Percentiles rank a stretch among this genome's conserved stretches.
These are phyloP conservation scores for Cichladusa arquata DNA, from an alignment of 2,113 vertebrate species.

Conservation along the genomic window DNA sequence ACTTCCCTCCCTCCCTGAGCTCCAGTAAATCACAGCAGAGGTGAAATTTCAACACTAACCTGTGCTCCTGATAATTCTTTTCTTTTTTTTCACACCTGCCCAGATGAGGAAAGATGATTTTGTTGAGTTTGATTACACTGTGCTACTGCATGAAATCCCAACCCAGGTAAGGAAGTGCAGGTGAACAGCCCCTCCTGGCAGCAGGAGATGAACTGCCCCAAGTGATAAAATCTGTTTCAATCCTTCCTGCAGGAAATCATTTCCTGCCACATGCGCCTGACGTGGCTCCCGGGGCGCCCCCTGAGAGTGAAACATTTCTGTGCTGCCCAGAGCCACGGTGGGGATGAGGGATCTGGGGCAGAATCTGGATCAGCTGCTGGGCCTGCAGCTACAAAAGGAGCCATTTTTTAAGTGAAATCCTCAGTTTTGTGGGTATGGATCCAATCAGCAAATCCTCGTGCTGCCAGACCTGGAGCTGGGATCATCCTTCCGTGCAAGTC, in stretches of 20 bases:
- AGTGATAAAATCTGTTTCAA: background rate
- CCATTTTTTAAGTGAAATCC: background rate
- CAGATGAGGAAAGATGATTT: conserved; percentile 58
- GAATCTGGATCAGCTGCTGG: conserved; percentile 36
- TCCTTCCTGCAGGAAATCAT: conserved; percentile 66
- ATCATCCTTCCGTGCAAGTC: background rate
- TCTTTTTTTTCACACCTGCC: background rate
- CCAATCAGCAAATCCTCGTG: background rate
- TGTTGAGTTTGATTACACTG: conserved; percentile 65
- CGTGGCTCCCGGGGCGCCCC: conserved; percentile 59
- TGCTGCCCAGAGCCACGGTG: background rate
- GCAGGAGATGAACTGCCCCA: background rate
- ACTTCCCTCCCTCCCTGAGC: background rate
- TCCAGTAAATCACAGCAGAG: background rate
- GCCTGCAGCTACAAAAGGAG: background rate
- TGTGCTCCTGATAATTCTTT: background rate
- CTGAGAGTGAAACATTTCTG: conserved; percentile 70
- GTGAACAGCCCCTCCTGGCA: fast-evolving
- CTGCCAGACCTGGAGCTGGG: background rate
- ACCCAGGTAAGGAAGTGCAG: conserved; percentile 66
- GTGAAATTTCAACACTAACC: background rate
- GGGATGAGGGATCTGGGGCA: conserved; percentile 43
- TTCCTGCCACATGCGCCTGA: conserved; percentile 66
- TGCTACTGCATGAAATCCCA: conserved; percentile 68
- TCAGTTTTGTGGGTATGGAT: background rate